Base-by-base conservation (phyloP, 2,797 vertebrate genomes). In the Borostomias antarcticus region DNA sequence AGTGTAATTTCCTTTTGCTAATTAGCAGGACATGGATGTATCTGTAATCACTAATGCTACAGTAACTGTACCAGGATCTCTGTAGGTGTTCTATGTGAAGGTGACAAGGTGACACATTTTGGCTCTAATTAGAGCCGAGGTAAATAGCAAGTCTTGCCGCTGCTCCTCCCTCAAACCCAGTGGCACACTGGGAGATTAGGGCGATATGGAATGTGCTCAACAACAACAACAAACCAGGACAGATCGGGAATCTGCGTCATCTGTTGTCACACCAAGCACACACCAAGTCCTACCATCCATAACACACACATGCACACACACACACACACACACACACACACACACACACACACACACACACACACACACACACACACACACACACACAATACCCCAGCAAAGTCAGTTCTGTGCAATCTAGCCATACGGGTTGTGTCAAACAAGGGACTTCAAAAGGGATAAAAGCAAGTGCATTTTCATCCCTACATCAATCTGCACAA, bases 21-120 rank as follows among this genome's bases (percentile, higher is more conserved):
- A 79, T 74, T 57, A 78, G 60, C 35, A 58, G 66, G 45, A 62
- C 69, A 77, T 74, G 54, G 43, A 61, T 69, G 70, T 61, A 67
- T 77, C 64, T 83, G 61, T 86, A 86, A 85, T 80, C 74, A 69
- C 68, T 85, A 82, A 90, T 77, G 72, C 68, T 86, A 87, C 77
- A 75, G 63, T 75, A 78, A 82, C 71, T 75, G 81, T 73, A 83
- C 58, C 53, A 37, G 32, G 73, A 66, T 48, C 79, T 80, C 75
- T 75, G 74, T 73, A 15, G 58, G 77, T 81, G 76, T 28, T 19
- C 60, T 57, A 53, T 40, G 19, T n/a, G 32, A 53, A 51, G 62
- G 50, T 37, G n/a, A 53, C 53, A 66, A 62, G 32, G n/a, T n/a
- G n/a, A n/a, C n/a, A 33, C 73, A 81, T 79, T 26, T 72, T 64